These are phyloP conservation scores for Anarrhichthys ocellatus DNA, from an alignment of 2,113 vertebrate species.

Conservation along the genomic window DNA sequence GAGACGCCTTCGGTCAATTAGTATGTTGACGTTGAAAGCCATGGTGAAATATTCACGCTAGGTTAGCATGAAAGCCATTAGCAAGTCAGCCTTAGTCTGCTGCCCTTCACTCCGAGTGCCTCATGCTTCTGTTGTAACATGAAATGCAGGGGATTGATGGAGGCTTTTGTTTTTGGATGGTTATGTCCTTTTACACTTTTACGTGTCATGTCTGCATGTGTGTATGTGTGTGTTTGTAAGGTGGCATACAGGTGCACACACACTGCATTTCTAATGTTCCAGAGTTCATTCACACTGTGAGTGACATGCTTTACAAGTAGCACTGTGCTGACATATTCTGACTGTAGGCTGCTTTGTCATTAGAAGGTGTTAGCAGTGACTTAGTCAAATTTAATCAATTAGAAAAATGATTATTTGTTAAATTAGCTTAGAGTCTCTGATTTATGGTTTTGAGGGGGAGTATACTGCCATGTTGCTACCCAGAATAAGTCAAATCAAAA, in stretches of 20 bases:
- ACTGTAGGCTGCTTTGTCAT: background rate
- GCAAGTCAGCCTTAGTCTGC: slow-evolving; percentile 2
- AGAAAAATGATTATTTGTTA: background rate
- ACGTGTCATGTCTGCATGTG: background rate
- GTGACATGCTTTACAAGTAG: background rate
- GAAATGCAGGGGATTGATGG: background rate
- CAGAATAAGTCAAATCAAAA: background rate
- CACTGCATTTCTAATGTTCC: background rate
- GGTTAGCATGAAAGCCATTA: slow-evolving; percentile 37
- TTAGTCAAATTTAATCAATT: background rate
- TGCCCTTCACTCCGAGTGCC: slow-evolving; percentile 8
- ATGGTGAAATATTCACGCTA: slow-evolving; percentile 52
- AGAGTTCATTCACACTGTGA: background rate
- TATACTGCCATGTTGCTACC: background rate
- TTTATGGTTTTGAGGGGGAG: background rate
- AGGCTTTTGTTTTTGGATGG: background rate
- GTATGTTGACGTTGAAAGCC: slow-evolving; percentile 39
- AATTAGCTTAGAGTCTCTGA: background rate
- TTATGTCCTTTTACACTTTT: background rate
- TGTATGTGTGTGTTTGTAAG: background rate
- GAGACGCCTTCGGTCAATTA: background rate
- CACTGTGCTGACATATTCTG: background rate
- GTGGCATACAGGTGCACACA: background rate
- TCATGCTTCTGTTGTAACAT: slow-evolving; percentile 1
- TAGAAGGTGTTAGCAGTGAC: background rate